These are phyloP conservation scores for Heteronetta atricapilla DNA, from an alignment of 2,113 vertebrate species.

Conservation along the genomic window DNA sequence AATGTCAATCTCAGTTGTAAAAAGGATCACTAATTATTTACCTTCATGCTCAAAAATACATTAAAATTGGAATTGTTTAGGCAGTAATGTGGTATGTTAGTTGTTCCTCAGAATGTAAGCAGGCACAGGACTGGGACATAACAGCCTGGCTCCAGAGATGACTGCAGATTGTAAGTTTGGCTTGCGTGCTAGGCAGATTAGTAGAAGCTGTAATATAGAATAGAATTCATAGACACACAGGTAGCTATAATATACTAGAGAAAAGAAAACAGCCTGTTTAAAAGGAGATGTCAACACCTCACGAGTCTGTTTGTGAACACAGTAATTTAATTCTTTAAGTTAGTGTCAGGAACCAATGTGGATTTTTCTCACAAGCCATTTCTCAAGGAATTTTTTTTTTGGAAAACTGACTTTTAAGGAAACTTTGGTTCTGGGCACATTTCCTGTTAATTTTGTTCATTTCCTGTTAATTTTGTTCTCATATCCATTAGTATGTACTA, in stretches of 20 bases:
- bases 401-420: not conserved
- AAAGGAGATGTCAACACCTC: not conserved
- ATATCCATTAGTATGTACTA: accelerated
- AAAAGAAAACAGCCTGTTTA: not conserved
- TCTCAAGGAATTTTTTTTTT: not conserved
- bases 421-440: not conserved
- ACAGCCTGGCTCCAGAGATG: not conserved
- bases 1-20: not conserved
- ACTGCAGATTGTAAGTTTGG: not conserved
- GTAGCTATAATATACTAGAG: not conserved
- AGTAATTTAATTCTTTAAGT: not conserved
- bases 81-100: not conserved
- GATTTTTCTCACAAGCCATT: not conserved
- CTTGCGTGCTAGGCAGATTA: not conserved
- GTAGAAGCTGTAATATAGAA: not conserved
- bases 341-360: not conserved
- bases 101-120: not conserved
- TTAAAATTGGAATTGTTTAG: not conserved
- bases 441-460: not conserved
- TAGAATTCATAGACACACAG: not conserved
- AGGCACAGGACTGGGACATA: not conserved
- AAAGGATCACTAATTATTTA: not conserved
- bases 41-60: not conserved
- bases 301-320: not conserved
- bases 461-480: not conserved